These are phyloP conservation scores for Holcopasites calliopsidis DNA, from an alignment of 1,140 invertebrate species.

Conservation along the genomic window DNA sequence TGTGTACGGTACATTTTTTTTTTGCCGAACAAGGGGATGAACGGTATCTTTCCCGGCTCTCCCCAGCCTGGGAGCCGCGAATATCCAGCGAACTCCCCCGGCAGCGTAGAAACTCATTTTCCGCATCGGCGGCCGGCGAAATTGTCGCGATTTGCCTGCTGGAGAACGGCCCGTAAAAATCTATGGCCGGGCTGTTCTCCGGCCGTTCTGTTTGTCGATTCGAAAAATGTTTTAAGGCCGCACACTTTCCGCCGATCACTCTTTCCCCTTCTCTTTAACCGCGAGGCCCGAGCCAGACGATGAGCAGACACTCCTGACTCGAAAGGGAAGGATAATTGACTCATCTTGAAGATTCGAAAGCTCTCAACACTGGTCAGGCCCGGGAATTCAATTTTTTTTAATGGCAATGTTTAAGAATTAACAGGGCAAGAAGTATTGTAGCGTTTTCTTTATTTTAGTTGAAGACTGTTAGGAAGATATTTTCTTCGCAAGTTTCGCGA, in stretches of 20 bases:
- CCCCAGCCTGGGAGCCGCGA: slow-evolving; percentile 36
- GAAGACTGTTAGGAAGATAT: no score
- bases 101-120: slow-evolving; percentile 72
- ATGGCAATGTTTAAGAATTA: no score
- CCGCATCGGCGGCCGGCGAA: slow-evolving; percentile 69
- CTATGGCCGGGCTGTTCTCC: slow-evolving; percentile 3
- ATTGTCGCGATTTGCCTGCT: slow-evolving; percentile 64
- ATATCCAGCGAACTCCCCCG: slow-evolving; percentile 47
- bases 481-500: no score
- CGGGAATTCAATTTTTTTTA: no score
- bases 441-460: no score
- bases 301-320: neutral
- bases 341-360: no score
- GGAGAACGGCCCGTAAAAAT: slow-evolving; percentile 44
- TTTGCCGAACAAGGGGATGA: neutral
- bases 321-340: no score
- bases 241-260: no score
- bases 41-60: slow-evolving; percentile 29
- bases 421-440: no score
- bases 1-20: neutral
- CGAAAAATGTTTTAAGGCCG: slow-evolving; percentile 14
- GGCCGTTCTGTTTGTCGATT: neutral
- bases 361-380: no score
- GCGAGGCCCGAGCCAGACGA: neutral
- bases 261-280: neutral